phyloP scores from a whole-genome alignment of 2,113 vertebrate genomes.

The Potamarius usumacintae region DNA sequence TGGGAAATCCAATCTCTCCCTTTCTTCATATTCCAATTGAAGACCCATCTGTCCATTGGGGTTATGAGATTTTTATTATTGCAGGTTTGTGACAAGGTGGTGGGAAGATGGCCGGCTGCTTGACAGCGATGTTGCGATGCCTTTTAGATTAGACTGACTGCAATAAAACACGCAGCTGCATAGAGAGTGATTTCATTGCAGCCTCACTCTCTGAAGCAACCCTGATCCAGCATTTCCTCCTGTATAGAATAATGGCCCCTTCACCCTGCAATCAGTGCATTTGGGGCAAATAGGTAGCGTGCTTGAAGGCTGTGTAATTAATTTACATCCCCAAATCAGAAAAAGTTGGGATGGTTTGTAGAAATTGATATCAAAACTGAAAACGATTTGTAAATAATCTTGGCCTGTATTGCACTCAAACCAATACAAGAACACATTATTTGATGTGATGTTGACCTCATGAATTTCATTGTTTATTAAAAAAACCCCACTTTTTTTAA shows the following conservation, averaged over 20 bases:
- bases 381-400: no score
- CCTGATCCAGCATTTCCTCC: slow-evolving; percentile 20
- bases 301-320: background rate
- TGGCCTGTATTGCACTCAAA: no score
- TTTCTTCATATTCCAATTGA: slow-evolving; percentile 44
- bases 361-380: no score
- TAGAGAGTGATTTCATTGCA: background rate
- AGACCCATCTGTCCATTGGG: slow-evolving; percentile 23
- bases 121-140: slow-evolving; percentile 57
- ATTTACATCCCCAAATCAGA: background rate
- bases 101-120: slow-evolving; percentile 44
- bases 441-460: no score
- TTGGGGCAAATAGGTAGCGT: background rate
- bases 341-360: no score
- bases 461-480: no score
- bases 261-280: background rate
- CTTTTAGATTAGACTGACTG: slow-evolving; percentile 61
- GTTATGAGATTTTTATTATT: slow-evolving; percentile 53
- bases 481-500: no score
- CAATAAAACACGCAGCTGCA: slow-evolving; percentile 56
- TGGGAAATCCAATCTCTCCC: slow-evolving; percentile 41
- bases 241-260: background rate
- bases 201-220: background rate
- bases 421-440: no score
- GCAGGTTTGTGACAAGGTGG: slow-evolving; percentile 53